These are phyloP conservation scores for Heliconius sara DNA, from an alignment of 2,888 invertebrate genomes.

Conservation along the genomic window DNA sequence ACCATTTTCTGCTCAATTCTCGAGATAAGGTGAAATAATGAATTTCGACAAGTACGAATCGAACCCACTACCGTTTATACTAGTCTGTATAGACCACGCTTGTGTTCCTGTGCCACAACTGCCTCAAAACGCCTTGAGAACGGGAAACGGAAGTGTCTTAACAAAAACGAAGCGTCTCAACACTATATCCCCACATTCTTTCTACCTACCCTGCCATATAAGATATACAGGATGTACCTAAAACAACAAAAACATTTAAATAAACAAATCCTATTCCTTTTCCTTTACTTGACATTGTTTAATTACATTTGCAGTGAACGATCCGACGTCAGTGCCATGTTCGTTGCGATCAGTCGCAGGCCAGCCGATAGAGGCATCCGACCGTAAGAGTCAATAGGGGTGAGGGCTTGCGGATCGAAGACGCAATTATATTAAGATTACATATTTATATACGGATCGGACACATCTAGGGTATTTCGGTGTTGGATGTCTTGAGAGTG, in stretches of 20 bases:
- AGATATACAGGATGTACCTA: too few relatives aligned
- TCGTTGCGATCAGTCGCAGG: conserved; percentile 45
- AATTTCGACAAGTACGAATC: too few relatives aligned
- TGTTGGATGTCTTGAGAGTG: conserved; percentile 51
- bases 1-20: too few relatives aligned
- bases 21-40: too few relatives aligned
- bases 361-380: conserved; percentile 49
- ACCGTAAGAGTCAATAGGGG: conserved; percentile 73
- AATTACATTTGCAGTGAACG: conserved; percentile 42
- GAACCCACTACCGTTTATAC: too few relatives aligned
- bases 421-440: conserved; percentile 82
- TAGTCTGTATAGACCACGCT: too few relatives aligned
- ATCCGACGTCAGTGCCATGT: conserved; percentile 44
- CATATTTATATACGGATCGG: conserved; percentile 79
- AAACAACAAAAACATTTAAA: not conserved
- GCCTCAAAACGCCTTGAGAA: too few relatives aligned
- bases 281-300: conserved; percentile 37
- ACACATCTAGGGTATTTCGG: conserved; percentile 59
- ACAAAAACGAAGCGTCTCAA: too few relatives aligned
- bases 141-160: too few relatives aligned
- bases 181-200: too few relatives aligned
- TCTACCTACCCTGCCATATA: too few relatives aligned
- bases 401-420: conserved; percentile 64
- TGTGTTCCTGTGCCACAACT: too few relatives aligned
- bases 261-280: conserved; percentile 25